Conservation (phyloP, 2,113 vertebrate genomes). For the Syrrhaptes paradoxus region DNA sequence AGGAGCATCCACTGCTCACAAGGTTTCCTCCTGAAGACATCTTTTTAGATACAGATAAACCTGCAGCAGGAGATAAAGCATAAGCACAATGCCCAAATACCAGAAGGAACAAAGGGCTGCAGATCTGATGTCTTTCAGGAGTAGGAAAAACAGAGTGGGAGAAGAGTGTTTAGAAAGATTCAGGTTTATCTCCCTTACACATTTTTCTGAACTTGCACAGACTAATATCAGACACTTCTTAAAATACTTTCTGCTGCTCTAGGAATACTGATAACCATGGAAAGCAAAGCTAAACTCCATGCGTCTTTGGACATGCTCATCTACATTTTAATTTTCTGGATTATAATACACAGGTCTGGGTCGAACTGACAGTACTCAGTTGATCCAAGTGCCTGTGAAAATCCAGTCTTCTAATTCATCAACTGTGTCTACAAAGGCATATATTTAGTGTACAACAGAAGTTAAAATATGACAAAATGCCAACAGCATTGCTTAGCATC, state of each 20-base stretch:
- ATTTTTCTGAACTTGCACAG: accelerated
- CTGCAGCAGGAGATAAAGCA: not conserved
- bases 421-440: accelerated
- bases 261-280: too few relatives aligned
- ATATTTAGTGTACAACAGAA: not conserved
- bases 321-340: too few relatives aligned
- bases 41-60: not conserved
- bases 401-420: accelerated
- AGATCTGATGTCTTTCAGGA: accelerated
- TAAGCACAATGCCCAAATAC: accelerated
- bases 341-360: not conserved
- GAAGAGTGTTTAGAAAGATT: not conserved
- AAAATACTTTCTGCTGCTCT: not conserved
- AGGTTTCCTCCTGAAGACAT: not conserved
- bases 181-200: accelerated
- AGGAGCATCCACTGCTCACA: not conserved
- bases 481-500: too few relatives aligned
- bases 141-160: accelerated
- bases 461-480: not conserved
- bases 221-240: not conserved
- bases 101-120: not conserved
- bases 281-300: not conserved
- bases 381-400: not conserved
- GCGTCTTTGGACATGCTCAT: not conserved
- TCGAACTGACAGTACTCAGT: accelerated